phyloP scores from a whole-genome alignment of 2,797 vertebrate genomes.

The Columba guinea region DNA sequence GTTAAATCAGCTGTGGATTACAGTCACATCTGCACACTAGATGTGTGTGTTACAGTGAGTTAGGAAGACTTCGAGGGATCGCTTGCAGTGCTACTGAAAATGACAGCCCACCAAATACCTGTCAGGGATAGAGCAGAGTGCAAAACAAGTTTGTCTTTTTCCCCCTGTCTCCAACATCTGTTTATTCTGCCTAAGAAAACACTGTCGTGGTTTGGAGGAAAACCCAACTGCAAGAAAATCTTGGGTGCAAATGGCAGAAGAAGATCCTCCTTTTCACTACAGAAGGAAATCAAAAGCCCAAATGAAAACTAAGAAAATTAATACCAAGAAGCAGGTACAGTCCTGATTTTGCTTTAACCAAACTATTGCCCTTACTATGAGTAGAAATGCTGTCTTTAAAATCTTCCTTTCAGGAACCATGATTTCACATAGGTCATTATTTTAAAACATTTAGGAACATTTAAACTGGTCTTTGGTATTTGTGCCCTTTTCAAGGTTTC shows the following conservation, averaged over 20 bases:
- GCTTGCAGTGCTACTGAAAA: not conserved
- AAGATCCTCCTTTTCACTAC: not conserved
- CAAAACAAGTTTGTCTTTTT: not conserved
- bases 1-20: not conserved
- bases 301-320: not conserved
- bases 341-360: not conserved
- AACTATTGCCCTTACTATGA: not conserved
- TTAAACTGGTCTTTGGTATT: not conserved
- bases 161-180: not conserved
- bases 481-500: not conserved
- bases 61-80: not conserved
- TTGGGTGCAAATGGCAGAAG: not conserved
- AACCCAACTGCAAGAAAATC: not conserved
- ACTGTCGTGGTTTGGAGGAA: not conserved
- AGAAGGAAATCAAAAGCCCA: not conserved
- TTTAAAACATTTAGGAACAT: not conserved
- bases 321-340: not conserved
- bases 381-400: not conserved
- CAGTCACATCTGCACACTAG: not conserved
- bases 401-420: not conserved
- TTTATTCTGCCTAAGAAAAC: not conserved
- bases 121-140: not conserved
- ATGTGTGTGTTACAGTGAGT: not conserved
- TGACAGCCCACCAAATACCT: not conserved
- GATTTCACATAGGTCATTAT: not conserved